Evolutionary conservation across 2,797 vertebrate genomes (phyloP), one percentile per base, ranked within the genome.

Genomic region (Diceros bicornis): DNA sequence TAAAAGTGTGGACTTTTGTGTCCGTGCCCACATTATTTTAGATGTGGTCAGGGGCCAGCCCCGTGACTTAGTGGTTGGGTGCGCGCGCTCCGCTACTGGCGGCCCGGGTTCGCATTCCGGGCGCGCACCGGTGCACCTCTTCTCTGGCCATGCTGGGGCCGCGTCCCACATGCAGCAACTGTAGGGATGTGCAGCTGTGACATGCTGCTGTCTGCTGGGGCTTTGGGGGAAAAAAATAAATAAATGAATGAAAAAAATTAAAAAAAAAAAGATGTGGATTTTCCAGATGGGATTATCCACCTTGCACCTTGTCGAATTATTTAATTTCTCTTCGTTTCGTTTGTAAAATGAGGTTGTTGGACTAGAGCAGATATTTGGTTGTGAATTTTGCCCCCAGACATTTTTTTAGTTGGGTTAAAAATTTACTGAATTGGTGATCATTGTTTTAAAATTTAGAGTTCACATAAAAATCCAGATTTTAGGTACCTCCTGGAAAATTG

Each of bases 381-480:
- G 34, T 95, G 34, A 66, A 79, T 86, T 89, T 94, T 69, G 41
- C 23, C 44, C 10, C 21, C 3, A 75, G 50, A 8, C 2, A 12
- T 61, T 27, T 71, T 69, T 82, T n/a, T 25, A 50, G 16, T 14
- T 92, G 69, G 21, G 29, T 59, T 72, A 66, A 66, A 79, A 50
- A 55, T 82, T 84, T 77, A 89, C 0, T 18, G 17, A 92, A 55
- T 86, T 74, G 50, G 44, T 87, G 52, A 41, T 77, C 8, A 71
- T 0, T 14, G 12, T 93, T 91, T 87, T 47, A 44, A 90, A 90
- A 75, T 81, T 47, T 72, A 25, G 13, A 44, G 10, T 75, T 71
- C 13, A 81, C 34, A 21, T 95, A 75, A 74, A 90, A 86, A 75
- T 72, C 20, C 29, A 86, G 25, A 82, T 86, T 92, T 95, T 68